These are phyloP conservation scores for Leptinotarsa lineolata DNA, from an alignment of 1,140 invertebrate species.

Conservation along the genomic window DNA sequence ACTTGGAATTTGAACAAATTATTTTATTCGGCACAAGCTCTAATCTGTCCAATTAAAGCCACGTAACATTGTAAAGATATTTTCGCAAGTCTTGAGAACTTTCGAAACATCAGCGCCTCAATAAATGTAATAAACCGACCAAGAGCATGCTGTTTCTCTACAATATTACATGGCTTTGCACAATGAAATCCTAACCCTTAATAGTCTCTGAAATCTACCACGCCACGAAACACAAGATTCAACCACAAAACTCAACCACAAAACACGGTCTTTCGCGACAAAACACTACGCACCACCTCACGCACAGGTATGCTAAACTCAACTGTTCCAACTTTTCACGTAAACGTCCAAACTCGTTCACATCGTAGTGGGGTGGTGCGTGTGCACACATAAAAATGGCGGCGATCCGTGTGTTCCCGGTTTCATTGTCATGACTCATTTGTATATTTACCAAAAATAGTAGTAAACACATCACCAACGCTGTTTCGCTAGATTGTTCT, in stretches of 20 bases:
- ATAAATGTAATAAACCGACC: too few species aligned
- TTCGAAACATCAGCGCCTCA: too few species aligned
- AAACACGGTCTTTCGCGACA: not conserved
- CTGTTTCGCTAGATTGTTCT: conserved; percentile 7
- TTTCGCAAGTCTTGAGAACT: too few species aligned
- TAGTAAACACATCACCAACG: conserved; percentile 1
- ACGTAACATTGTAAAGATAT: conserved; percentile 33
- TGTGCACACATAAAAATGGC: conserved; percentile 14
- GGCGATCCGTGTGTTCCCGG: conserved; percentile 18
- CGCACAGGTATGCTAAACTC: conserved; percentile 1
- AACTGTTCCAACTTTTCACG: conserved; percentile 2
- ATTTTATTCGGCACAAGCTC: conserved; percentile 27
- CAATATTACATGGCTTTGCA: conserved; percentile 19
- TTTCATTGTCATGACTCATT: not conserved
- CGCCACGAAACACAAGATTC: not conserved
- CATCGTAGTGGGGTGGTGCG: conserved; percentile 18
- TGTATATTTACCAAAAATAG: conserved; percentile 22
- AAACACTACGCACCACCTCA: conserved; percentile 7
- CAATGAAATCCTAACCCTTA: not conserved
- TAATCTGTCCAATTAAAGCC: conserved; percentile 40
- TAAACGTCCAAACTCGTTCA: not conserved
- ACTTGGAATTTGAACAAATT: conserved; percentile 39
- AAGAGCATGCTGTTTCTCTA: not conserved
- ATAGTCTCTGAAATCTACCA: not conserved
- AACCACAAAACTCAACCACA: not conserved